Evolutionary conservation across 2,113 vertebrate genomes (phyloP), one percentile per base, ranked within the genome.

Genomic region (Copsychus sechellarum): DNA sequence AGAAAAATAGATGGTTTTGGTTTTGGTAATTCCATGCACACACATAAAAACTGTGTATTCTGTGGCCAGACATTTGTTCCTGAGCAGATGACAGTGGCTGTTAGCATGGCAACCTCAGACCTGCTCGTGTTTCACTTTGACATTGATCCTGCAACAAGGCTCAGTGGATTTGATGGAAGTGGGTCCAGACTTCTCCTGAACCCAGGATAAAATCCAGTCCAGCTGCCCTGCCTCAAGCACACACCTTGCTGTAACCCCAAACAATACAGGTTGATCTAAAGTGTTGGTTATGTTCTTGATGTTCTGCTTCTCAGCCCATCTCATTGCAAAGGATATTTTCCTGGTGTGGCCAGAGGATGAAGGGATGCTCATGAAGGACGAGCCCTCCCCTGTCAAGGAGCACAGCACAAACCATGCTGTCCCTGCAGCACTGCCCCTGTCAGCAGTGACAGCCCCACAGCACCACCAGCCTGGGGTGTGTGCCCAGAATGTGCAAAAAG

Each of bases 281-380:
- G 26, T 62, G 79, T 86, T 93, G 82, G 42, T 95, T 70, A 79
- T 42, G 43, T 79, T 87, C 82, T 86, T 90, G 66, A 92, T 36
- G 36, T 36, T 87, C 88, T 95, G 60, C 73, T 54, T 66, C 91
- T 96, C 65, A 83, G 83, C 43, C 76, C 78, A 50, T 40, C n/a
- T 26, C 53, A 65, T 13, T 56, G 77, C 69, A 90, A 54, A 86
- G 53, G 62, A 86, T 87, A 62, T 34, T 38, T 82, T 66, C 74
- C 31, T 38, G 21, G 14, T 11, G 3, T 17, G 36, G 48, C 38
- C 24, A 13, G 24, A 71, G 69, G 45, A 43, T 21, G 69, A 54
- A 16, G 33, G 58, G 62, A 83, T 26, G 38, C 45, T 33, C 22
- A 4, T 2, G 6, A 40, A 76, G 45, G 67, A 47, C 0, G 1